These are phyloP conservation scores for Drosophila pseudoananassae DNA, from an alignment of 1,140 invertebrate species.

Conservation along the genomic window DNA sequence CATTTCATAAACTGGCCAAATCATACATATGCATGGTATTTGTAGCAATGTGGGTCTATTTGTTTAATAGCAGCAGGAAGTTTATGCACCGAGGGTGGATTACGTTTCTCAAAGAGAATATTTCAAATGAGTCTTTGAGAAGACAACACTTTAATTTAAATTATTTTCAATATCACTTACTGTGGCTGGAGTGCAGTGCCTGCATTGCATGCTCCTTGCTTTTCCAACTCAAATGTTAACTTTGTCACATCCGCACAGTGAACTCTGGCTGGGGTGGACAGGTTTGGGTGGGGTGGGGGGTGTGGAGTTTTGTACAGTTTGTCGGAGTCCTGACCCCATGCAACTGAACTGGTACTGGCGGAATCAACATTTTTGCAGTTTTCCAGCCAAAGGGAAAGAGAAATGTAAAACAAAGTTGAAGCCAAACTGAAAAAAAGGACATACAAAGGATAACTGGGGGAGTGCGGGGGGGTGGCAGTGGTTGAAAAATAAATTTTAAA, in stretches of 20 bases:
- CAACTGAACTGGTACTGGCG: slow-evolving; percentile 13
- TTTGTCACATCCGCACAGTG: slow-evolving; percentile 59
- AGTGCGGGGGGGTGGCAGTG: not conserved
- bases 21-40: slow-evolving; percentile 19
- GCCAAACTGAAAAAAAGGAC: slow-evolving; percentile 52
- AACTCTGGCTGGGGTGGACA: slow-evolving; percentile 32
- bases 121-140: not conserved
- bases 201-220: slow-evolving; percentile 17
- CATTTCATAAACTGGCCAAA: slow-evolving; percentile 30
- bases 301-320: slow-evolving; percentile 25
- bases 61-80: not conserved
- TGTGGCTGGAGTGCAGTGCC: slow-evolving; percentile 12
- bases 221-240: slow-evolving; percentile 68
- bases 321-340: slow-evolving; percentile 31
- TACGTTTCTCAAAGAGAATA: not conserved
- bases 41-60: not conserved
- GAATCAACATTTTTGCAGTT: slow-evolving; percentile 55
- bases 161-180: slow-evolving; percentile 28
- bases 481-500: slow-evolving; percentile 64
- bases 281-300: slow-evolving; percentile 3
- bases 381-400: slow-evolving; percentile 26
- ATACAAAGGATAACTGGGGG: slow-evolving; percentile 8
- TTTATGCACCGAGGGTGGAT: not conserved
- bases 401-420: slow-evolving; percentile 66
- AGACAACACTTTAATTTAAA: not conserved